Evolutionary conservation across 2,888 invertebrate species (phyloP).

Genomic region (Leptura quadrifasciata): DNA sequence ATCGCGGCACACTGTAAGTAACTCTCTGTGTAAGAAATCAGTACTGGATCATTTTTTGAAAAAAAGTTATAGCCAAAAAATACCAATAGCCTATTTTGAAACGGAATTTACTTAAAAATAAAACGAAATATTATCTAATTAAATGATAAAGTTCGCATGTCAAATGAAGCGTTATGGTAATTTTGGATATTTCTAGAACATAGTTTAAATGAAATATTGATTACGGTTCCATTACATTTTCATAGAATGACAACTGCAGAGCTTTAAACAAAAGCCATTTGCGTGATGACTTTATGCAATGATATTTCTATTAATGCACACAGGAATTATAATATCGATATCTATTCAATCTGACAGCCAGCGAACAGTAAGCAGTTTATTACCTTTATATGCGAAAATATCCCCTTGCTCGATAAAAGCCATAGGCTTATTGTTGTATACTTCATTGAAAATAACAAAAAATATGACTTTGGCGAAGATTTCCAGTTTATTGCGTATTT

Average conservation of each 20-base stretch:
- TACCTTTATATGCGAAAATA: neutral
- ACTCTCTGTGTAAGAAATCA: too few species aligned
- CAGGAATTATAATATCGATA: neutral
- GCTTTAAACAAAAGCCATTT: constrained; percentile 7
- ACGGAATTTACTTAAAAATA: too few species aligned
- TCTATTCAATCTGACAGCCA: neutral
- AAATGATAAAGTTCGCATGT: neutral
- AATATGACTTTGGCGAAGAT: neutral
- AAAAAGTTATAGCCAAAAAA: too few species aligned
- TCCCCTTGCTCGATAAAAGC: neutral
- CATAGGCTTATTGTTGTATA: neutral
- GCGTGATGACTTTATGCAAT: neutral
- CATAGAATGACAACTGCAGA: constrained; percentile 7
- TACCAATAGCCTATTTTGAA: too few species aligned
- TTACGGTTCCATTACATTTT: neutral
- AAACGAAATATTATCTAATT: too few species aligned
- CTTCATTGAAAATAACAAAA: constrained; percentile 2
- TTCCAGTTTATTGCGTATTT: neutral
- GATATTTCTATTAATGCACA: constrained; percentile 3
- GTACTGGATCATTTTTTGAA: too few species aligned
- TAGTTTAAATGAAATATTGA: constrained; percentile 1
- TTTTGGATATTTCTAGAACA: neutral
- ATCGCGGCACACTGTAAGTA: too few species aligned
- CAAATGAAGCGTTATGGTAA: neutral
- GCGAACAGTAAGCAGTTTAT: constrained; percentile 3